Base-by-base conservation (phyloP, 2,113 vertebrate species). In the Ceyx melanurus region DNA sequence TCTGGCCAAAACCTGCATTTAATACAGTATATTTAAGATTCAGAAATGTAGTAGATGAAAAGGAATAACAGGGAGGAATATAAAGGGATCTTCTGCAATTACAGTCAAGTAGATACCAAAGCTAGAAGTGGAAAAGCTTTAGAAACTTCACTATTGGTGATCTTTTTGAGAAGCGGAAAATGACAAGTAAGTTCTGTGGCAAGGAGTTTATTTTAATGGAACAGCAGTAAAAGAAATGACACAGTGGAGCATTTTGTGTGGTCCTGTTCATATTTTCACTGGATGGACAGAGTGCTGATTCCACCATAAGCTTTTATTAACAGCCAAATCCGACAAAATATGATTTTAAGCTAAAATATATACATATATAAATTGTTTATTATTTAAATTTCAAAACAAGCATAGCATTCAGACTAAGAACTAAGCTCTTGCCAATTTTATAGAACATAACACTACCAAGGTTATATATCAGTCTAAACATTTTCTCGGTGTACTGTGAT, bases 351-450 rank as follows among this genome's bases (percentile, higher is more conserved):
- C 89, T 97, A 94, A 97, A 96, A 97, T 83, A 89, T 77, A 93
- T 93, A 93, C 89, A 94, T 95, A 86, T 33, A 96, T 96, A 94
- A 95, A 96, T 91, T 97, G 93, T 97, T 97, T 97, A 95, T 97
- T 97, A 97, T 97, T 97, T 97, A 97, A 97, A 97, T 97, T 97
- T 96, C 87, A 96, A 97, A 97, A 97, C 92, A 97, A 97, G 89
- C 56, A 92, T 66, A 95, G 88, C 95, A 96, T 97, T 98, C 96
- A 97, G 92, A 84, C 94, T 93, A 91, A 96, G 85, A 95, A 85
- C 56, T 82, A 90, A 54, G 33, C 48, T 79, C 78, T 73, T 94
- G 93, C 90, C 92, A 96, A 37, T 82, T 87, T 96, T 89, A 92
- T 72, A 95, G 95, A 96, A 94, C 62, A 92, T 46, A 93, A 88